These are phyloP conservation scores for Ctenochaetus hawaiiensis DNA, from an alignment of 2,797 vertebrate species.

Conservation along the genomic window DNA sequence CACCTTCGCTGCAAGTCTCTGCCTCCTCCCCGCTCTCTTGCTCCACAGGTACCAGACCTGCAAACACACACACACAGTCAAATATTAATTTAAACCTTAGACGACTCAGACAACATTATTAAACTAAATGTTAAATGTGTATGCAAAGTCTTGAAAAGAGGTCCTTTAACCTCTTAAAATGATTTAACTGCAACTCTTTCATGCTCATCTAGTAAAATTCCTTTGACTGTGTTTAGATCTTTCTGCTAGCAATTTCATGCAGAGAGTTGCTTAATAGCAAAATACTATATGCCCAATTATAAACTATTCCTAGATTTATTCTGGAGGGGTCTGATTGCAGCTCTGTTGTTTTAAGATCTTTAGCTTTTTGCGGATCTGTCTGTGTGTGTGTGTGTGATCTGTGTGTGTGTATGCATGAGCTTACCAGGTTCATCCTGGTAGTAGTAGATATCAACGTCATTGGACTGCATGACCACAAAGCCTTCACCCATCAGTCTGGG, in stretches of 20 bases:
- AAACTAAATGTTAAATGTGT: background rate
- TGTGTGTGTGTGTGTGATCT: background rate
- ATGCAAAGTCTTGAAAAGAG: background rate
- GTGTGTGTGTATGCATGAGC: background rate
- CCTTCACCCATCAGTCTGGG: conserved; percentile 99
- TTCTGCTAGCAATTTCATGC: background rate
- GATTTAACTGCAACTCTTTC: background rate
- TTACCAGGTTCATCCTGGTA: conserved; percentile 98
- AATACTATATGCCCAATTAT: background rate
- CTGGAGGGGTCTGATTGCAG: background rate
- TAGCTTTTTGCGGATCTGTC: background rate
- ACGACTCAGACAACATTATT: background rate
- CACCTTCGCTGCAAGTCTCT: conserved; percentile 89
- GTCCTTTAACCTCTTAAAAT: background rate
- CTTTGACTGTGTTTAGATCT: background rate
- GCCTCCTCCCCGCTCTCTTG: conserved; percentile 89
- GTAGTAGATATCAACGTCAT: conserved; percentile 99
- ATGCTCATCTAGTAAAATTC: background rate
- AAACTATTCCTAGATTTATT: background rate
- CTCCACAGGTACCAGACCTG: conserved; percentile 95
- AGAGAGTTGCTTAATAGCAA: background rate
- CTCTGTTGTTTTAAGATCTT: background rate
- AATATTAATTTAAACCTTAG: background rate
- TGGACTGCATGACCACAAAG: conserved; percentile 99
- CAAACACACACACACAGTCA: conserved; percentile 21